phyloP scores from a whole-genome alignment of 2,797 vertebrate genomes.

The Chelmon rostratus region DNA sequence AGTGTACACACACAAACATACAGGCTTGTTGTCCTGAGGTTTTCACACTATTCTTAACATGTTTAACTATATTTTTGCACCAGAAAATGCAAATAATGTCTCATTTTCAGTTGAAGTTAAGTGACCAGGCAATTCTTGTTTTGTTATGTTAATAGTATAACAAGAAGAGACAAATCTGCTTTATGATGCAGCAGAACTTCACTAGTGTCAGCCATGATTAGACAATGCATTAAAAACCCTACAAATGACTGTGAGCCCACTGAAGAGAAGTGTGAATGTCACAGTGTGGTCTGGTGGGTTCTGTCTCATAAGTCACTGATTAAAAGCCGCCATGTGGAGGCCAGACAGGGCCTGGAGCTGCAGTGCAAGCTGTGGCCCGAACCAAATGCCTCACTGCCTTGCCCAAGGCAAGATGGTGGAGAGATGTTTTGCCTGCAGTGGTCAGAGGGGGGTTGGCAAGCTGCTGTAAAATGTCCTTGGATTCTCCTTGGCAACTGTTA shows the following conservation, averaged over 20 bases:
- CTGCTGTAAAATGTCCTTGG: slow-evolving; percentile 75
- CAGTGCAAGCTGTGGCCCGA: slow-evolving; percentile 83
- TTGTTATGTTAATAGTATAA: background rate
- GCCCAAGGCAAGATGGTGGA: slow-evolving; percentile 65
- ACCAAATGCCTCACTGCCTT: slow-evolving; percentile 84
- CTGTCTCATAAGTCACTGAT: slow-evolving; percentile 77
- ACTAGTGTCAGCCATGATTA: background rate
- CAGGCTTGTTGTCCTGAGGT: slow-evolving; percentile 16
- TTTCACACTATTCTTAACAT: slow-evolving; percentile 20
- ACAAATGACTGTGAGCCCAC: background rate
- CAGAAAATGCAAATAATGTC: background rate
- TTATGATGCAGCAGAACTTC: background rate
- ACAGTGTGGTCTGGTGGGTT: slow-evolving; percentile 57
- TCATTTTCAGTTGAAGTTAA: background rate
- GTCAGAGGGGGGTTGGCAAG: slow-evolving; percentile 58
- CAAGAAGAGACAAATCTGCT: background rate
- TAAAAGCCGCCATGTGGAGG: slow-evolving; percentile 80
- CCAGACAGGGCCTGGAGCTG: slow-evolving; percentile 82
- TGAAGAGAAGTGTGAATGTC: slow-evolving; percentile 61
- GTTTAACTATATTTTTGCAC: background rate
- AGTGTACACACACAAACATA: slow-evolving; percentile 35
- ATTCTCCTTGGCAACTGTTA: slow-evolving; percentile 77
- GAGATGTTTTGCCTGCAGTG: slow-evolving; percentile 48
- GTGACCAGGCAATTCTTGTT: background rate
- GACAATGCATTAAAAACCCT: slow-evolving; percentile 13